Evolutionary conservation across 2,113 vertebrate species (phyloP), one percentile per base, ranked within the genome.

Genomic region (Peromyscus maniculatus): DNA sequence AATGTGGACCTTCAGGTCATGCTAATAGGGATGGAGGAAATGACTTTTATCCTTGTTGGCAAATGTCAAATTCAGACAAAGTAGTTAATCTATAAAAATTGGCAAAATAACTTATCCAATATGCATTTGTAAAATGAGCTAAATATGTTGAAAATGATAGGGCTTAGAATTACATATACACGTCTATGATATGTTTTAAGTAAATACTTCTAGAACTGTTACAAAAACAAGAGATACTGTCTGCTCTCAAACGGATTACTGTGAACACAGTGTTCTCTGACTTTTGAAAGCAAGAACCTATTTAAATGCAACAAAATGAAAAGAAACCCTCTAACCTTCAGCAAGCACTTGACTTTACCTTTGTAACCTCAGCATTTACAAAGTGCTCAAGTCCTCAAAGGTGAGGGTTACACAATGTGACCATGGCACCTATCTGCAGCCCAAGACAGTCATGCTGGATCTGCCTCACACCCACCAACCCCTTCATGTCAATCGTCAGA

Each of bases 41-140:
- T 90, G 87, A 75, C 36, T 89, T 94, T 94, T 84, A 59, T 28
- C 12, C 12, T 91, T 87, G 79, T 86, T 91, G 39, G 75, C n/a
- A 93, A 80, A 74, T 19, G 21, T 69, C 71, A 95, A 87, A 28
- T 26, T 84, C 84, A 93, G 62, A 66, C n/a, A 86, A 95, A 93
- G 1, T 19, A n/a, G 52, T 62, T 78, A 66, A 89, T 43, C 72
- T 72, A 66, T 7, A 71, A 80, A 90, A 90, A 59, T 28, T n/a
- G 26, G 36, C 39, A 82, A 52, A 89, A 91, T 93, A 31, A 67
- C 59, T 43, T 67, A 66, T 91, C 55, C 33, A 77, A 52, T 88
- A 59, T 24, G 2, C 33, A 52, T 67, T 78, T 89, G 13, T 77
- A 69, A 46, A 93, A 69, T 71, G 64, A 90, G 26, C 15, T 89